A percentile compares a stretch with the other conserved stretches of the same genome.
Evolutionary conservation across 2,888 invertebrate species (phyloP).

Genomic region (Synergus itoensis): DNA sequence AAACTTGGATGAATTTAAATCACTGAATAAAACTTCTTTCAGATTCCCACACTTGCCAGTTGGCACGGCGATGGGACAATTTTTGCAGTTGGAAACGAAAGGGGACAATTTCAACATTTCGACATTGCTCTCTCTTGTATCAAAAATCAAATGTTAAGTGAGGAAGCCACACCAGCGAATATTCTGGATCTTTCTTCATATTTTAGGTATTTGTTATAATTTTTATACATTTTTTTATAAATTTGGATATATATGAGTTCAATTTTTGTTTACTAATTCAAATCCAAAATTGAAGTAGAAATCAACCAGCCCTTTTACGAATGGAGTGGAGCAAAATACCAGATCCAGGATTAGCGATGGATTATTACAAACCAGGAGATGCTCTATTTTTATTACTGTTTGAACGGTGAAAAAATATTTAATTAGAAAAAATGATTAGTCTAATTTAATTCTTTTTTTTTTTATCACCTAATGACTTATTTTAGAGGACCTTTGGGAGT

Average conservation of each 20-base stretch:
- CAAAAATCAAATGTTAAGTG: slow-evolving; percentile 83
- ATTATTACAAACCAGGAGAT: slow-evolving; percentile 78
- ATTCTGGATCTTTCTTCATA: slow-evolving; percentile 84
- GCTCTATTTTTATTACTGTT: slow-evolving; percentile 81
- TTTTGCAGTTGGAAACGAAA: slow-evolving; percentile 84
- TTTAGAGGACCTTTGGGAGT: slow-evolving; percentile 81
- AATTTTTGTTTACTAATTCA: background rate
- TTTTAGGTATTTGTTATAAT: slow-evolving; percentile 76
- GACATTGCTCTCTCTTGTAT: slow-evolving; percentile 86
- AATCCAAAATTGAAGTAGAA: slow-evolving; percentile 65
- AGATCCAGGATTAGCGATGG: slow-evolving; percentile 75
- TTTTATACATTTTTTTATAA: slow-evolving; percentile 19
- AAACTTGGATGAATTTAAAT: background rate
- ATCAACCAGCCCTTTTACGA: slow-evolving; percentile 80
- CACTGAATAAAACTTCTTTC: slow-evolving; percentile 55
- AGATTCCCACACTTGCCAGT: slow-evolving; percentile 84
- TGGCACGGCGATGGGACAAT: slow-evolving; percentile 88
- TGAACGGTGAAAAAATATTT: slow-evolving; percentile 77
- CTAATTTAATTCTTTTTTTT: background rate
- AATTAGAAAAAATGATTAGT: background rate
- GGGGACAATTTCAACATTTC: slow-evolving; percentile 87
- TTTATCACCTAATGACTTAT: background rate
- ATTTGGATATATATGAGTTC: background rate
- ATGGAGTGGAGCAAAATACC: slow-evolving; percentile 82
- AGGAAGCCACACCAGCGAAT: slow-evolving; percentile 82